Base-by-base conservation (phyloP, 1,140 invertebrate species). In the Heterodera carotae region DNA sequence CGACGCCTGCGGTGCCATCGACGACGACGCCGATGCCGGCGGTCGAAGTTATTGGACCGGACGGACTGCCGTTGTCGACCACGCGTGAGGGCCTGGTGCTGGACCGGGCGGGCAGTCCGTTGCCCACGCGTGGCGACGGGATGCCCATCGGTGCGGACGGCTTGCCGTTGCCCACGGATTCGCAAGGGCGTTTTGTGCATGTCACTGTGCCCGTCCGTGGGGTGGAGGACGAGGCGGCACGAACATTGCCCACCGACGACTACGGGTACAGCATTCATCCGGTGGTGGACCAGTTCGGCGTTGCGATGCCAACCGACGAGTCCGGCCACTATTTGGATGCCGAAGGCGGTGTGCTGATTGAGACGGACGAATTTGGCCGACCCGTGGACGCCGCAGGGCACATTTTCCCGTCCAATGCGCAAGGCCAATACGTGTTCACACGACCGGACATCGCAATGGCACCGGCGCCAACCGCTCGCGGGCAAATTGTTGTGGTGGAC, bases 291-390 rank as follows among this genome's bases (percentile, higher is more conserved):
- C 53, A 72, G 62, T 83, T 81, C 48, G 84, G 84, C 53, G 25
- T 76, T 27, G 29, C 77, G 15, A 69, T 88, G 43, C 82, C 84
- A n/a, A 87, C 82, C 48, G 81, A 83, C 76, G 48, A 59, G 39
- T 48, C 76, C 12, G 85, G 85, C 18, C 36, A 68, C 31, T 56
- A 84, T 67, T 29, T 83, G 25, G 76, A 76, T 69, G 27, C 53
- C n/a, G n/a, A n/a, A 15, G 34, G 62, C 29, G 33, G 76, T 4
- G 29, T 33, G 2, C 27, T 67, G 15, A 83, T 81, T 64, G 31
- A 69, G 3, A 25, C 72, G 25, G 77, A 78, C 27, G 75, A 77
- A 5, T 78, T 76, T 33, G 77, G 77, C 1, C 48, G 75, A 6
- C 77, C 77, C 5, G 27, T 78, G n/a, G 74, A 77, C 62, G 25